phyloP scores from a whole-genome alignment of 2,888 invertebrate genomes.

The Notocelia uddmanniana region DNA sequence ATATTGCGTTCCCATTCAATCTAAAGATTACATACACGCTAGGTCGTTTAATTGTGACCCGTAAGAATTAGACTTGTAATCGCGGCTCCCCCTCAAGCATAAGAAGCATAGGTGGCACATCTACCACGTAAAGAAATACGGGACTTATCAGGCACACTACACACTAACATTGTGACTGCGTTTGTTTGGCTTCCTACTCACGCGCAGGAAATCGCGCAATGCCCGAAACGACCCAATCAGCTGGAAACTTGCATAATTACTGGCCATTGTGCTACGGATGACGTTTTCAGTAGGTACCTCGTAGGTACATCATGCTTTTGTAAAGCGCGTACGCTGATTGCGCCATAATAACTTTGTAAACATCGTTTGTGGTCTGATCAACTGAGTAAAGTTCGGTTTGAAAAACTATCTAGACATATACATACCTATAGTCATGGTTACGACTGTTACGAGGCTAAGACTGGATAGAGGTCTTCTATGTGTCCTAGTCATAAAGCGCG shows the following conservation, averaged over 20 bases:
- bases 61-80: no score
- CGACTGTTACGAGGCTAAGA: not conserved
- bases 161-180: conserved; percentile 29
- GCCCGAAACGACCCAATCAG: conserved; percentile 43
- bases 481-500: not conserved
- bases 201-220: conserved; percentile 40
- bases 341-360: conserved; percentile 4
- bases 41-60: no score
- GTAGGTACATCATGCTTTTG: not conserved
- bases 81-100: no score
- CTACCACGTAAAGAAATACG: no score
- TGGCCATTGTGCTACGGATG: conserved; percentile 34
- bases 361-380: not conserved
- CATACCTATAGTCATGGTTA: no score
- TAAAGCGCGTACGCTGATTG: conserved; percentile 23
- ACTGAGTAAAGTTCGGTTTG: not conserved
- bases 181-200: conserved; percentile 23
- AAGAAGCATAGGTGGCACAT: no score
- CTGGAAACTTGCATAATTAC: conserved; percentile 45
- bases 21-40: no score
- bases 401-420: no score
- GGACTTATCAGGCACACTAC: no score
- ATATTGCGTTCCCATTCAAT: no score
- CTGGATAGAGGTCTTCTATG: no score
- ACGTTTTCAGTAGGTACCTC: conserved; percentile 20